Percentiles rank a stretch among this genome's conserved stretches.
phyloP scores from a whole-genome alignment of 1,140 invertebrate genomes.

The Portunus trituberculatus region DNA sequence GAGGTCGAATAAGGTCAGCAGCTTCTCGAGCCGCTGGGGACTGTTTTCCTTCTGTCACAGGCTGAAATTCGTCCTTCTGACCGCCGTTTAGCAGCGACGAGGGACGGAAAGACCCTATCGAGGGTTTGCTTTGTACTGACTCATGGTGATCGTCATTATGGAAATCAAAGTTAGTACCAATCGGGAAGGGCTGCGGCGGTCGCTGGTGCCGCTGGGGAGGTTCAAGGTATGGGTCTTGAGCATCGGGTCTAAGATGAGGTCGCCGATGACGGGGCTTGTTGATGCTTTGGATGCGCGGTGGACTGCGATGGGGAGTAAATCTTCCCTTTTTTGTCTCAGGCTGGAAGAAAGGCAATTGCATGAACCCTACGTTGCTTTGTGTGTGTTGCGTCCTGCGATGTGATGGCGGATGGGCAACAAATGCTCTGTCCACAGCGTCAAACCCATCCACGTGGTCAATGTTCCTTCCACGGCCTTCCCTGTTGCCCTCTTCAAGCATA shows the following conservation, averaged over 20 bases:
- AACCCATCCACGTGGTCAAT: background rate
- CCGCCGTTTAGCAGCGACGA: constrained; percentile 59
- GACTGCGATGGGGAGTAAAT: background rate
- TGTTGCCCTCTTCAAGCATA: background rate
- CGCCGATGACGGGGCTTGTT: constrained; percentile 22
- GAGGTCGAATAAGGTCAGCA: constrained; percentile 46
- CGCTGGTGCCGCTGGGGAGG: background rate
- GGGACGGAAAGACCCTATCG: constrained; percentile 63
- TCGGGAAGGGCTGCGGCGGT: background rate
- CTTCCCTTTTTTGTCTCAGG: constrained; percentile 21
- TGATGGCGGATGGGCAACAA: constrained; percentile 53
- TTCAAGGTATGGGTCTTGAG: background rate
- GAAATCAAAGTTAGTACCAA: background rate
- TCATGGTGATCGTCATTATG: background rate
- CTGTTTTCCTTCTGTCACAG: constrained; percentile 50
- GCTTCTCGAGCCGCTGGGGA: background rate
- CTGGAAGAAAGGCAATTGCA: constrained; percentile 50
- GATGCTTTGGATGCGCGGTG: background rate
- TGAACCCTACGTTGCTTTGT: constrained; percentile 38
- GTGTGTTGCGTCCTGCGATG: constrained; percentile 22
- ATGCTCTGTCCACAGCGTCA: constrained; percentile 52
- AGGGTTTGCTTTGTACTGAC: constrained; percentile 10
- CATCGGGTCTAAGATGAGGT: background rate
- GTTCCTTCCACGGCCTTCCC: background rate
- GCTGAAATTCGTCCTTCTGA: constrained; percentile 60